Conservation (phyloP, 2,113 vertebrate genomes). For the Pholis gunnellus region DNA sequence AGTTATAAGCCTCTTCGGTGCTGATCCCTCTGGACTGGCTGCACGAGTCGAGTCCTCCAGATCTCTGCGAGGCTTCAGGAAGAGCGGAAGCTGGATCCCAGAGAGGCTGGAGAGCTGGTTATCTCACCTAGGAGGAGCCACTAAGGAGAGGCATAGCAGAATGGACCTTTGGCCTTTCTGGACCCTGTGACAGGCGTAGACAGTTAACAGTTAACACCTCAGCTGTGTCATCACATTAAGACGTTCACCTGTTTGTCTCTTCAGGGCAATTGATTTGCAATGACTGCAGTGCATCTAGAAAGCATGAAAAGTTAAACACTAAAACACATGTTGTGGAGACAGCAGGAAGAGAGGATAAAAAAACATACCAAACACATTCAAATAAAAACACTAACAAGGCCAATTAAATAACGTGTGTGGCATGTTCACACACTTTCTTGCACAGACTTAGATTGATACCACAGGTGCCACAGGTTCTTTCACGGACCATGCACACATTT, state of each 20-base stretch:
- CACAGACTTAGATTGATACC: too few species aligned
- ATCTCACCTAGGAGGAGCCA: slow-evolving; percentile 61
- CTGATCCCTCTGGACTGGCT: slow-evolving; percentile 30
- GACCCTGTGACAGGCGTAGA: slow-evolving; percentile 67
- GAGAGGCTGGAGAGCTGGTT: slow-evolving; percentile 36
- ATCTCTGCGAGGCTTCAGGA: slow-evolving; percentile 27
- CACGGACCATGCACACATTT: slow-evolving; percentile 1
- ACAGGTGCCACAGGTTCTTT: neutral
- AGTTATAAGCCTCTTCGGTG: neutral
- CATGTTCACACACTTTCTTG: neutral
- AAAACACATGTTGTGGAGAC: neutral
- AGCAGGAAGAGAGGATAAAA: neutral
- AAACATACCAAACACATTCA: neutral
- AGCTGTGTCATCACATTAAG: slow-evolving; percentile 66
- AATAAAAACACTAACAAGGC: neutral
- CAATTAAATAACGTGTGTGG: neutral
- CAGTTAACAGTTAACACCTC: slow-evolving; percentile 80
- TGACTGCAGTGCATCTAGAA: neutral
- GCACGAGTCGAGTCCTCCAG: slow-evolving; percentile 25
- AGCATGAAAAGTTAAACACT: neutral
- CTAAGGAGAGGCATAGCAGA: slow-evolving; percentile 8
- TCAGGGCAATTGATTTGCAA: neutral
- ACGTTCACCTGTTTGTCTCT: neutral
- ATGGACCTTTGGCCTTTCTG: slow-evolving; percentile 73
- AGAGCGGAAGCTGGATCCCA: slow-evolving; percentile 40